Base-by-base conservation (phyloP, 1,140 invertebrate genomes). In the Scaptomyza hsui region DNA sequence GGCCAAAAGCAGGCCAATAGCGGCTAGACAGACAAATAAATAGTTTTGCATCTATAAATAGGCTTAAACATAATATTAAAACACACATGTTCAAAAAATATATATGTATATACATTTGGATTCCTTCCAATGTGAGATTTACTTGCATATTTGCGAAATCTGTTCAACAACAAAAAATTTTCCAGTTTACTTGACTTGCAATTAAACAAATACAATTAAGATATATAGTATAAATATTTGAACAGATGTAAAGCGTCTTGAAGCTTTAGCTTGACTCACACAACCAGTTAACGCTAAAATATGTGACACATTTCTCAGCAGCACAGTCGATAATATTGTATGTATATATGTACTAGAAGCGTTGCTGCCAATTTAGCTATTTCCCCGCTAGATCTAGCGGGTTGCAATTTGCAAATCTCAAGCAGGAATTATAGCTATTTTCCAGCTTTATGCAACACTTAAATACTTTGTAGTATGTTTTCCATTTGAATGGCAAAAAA, bases 61-160 rank as follows among this genome's bases (percentile, higher is more conserved):
- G 26, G 6, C 9, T 29, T 7, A 39, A 18, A 48, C 37, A 63
- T 53, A 21, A 55, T 55, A 55, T 53, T 24, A 24, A 5, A 5
- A 29, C 26, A 7, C 26, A 63, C 7, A 55, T 47, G 51, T 47
- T 78, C 44, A 59, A 47, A 26, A 53, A 53, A 59, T 53, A 52
- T 39, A 44, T 55, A 64, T 24, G 48, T 9, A 18, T 16, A 41
- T 75, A 59, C 60, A 70, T 79, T 79, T 79, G 77, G 77, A 79
- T 79, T 67, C 72, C 65, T 80, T 79, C 77, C 77, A 79, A 79
- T 45, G 48, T 37, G 44, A 35, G 44, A 75, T 71, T 79, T 80
- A 79, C 76, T 79, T 79, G 26, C 49, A 19, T 13, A 56, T 77
- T 56, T 67, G 51, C 44, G 62, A 41, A 56, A 45, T n/a, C 5